phyloP scores from a whole-genome alignment of 1,140 invertebrate genomes.

The Nixonia krombeini region DNA sequence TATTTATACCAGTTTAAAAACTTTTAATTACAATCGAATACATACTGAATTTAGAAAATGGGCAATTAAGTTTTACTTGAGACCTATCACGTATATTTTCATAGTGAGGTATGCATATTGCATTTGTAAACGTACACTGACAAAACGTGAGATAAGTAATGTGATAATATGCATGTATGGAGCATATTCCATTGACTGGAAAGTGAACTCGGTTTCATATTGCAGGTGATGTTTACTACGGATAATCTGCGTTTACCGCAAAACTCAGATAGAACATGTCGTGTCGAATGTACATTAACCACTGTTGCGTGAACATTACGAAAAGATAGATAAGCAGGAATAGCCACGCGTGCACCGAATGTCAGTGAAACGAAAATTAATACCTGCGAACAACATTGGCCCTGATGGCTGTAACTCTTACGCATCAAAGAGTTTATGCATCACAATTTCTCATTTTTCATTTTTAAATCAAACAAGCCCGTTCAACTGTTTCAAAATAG shows the following conservation, averaged over 20 bases:
- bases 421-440: background rate
- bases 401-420: conserved; percentile 5
- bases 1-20: too few relatives aligned
- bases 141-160: too few relatives aligned
- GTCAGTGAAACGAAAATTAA: conserved; percentile 24
- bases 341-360: conserved; percentile 13
- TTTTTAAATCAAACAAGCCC: conserved; percentile 11
- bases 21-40: too few relatives aligned
- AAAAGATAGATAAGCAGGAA: conserved; percentile 23
- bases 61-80: too few relatives aligned
- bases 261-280: conserved; percentile 13
- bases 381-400: conserved; percentile 15
- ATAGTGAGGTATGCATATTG: too few relatives aligned
- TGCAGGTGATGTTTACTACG: background rate
- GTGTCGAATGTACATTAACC: conserved; percentile 6
- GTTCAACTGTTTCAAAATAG: too few relatives aligned
- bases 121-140: too few relatives aligned
- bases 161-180: too few relatives aligned
- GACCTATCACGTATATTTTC: too few relatives aligned
- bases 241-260: conserved; percentile 9
- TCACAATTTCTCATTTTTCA: conserved; percentile 8
- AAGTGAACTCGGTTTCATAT: conserved; percentile 2
- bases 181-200: background rate
- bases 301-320: conserved; percentile 10
- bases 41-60: too few relatives aligned